Conservation (phyloP, 2,797 vertebrate genomes). For the Perdix hodgsoniae region DNA sequence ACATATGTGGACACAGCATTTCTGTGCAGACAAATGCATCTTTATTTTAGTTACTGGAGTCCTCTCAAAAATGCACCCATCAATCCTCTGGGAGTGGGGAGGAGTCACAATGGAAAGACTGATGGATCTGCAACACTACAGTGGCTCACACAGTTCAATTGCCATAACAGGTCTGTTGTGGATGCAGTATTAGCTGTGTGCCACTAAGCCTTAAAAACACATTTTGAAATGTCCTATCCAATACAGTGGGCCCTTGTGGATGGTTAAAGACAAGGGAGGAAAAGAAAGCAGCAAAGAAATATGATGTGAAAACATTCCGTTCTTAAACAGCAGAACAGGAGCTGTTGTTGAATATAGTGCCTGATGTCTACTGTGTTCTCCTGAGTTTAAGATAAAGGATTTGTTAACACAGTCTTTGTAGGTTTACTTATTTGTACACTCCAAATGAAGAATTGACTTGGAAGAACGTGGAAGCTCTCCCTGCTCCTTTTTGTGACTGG, state of each 20-base stretch:
- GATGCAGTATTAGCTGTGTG: background rate
- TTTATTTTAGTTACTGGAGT: conserved; percentile 67
- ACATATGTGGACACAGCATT: conserved; percentile 5
- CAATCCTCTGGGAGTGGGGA: background rate
- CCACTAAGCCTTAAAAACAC: conserved; percentile 29
- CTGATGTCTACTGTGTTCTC: background rate
- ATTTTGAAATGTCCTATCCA: conserved; percentile 43
- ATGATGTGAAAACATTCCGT: background rate
- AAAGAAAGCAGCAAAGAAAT: conserved; percentile 27
- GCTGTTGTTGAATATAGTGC: background rate
- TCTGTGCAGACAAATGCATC: conserved; percentile 57
- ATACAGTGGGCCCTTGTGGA: conserved; percentile 33
- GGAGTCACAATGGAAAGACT: conserved; percentile 59
- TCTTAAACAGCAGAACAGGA: background rate
- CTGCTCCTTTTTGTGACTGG: background rate
- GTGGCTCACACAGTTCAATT: background rate
- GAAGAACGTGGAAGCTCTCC: conserved; percentile 34
- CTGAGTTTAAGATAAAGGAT: conserved; percentile 23
- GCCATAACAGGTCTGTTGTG: conserved; percentile 50
- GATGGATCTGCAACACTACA: background rate
- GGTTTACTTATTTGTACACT: background rate
- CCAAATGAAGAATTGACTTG: conserved; percentile 11
- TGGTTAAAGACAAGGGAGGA: conserved; percentile 42
- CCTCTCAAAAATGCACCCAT: conserved; percentile 54
- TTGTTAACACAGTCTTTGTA: background rate